Evolutionary conservation across 2,113 vertebrate species (phyloP), one percentile per base, ranked within the genome.

Genomic region (Carollia perspicillata): DNA sequence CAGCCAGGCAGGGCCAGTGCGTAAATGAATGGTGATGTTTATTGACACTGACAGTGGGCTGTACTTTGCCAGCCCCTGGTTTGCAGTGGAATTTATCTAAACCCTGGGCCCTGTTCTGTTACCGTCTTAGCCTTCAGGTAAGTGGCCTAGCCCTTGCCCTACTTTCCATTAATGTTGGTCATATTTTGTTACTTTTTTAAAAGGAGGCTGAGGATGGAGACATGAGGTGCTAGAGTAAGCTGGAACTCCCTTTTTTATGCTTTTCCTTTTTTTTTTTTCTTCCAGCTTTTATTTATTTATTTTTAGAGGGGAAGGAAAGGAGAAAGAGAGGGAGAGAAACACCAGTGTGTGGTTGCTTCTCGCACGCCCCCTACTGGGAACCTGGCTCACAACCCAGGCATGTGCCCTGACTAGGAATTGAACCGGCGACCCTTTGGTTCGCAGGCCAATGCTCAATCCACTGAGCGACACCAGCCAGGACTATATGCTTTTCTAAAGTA

Each of bases 1-100:
- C 18, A n/a, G 2, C 51, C 4, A 17, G 14, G 2, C 17, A 6
- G 0, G 37, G 8, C 6, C 53, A 23, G 0, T 18, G 2, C 40
- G 53, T 35, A 42, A 51, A 6, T 12, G 30, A 20, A 0, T 14
- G 11, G 49, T 42, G 26, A 13, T 10, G 6, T 26, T 9, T n/a
- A 2, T 35, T 72, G 18, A 22, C 2, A 14, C 35, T 14, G 2
- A 16, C 47, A 49, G 13, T 10, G n/a, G 44, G 26, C 51, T 71
- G 3, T 22, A 6, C 33, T 55, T 49, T 51, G 18, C 28, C 30
- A 74, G 2, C 4, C 20, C 12, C 17, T 77, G 44, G 33, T 26
- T 94, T 49, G 42, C n/a, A 78, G 26, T 65, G 9, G 42, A 9
- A 4, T 17, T 88, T 37, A 66, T 16, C 71, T 11, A 28, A 11